phyloP scores from a whole-genome alignment of 2,113 vertebrate species.

The Saccopteryx leptura region DNA sequence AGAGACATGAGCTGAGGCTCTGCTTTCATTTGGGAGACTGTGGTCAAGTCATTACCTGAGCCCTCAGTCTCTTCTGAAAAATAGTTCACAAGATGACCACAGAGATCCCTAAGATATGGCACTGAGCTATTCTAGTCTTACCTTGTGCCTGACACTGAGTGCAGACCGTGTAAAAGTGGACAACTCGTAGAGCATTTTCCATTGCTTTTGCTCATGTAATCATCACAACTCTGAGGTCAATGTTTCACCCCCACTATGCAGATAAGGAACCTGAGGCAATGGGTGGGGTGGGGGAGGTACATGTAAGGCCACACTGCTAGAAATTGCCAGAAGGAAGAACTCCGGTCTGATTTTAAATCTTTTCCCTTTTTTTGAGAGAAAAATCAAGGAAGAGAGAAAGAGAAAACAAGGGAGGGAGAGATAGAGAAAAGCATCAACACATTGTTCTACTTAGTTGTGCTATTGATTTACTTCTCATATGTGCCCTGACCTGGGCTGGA shows the following conservation, averaged over 20 bases:
- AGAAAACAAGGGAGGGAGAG: too few relatives aligned
- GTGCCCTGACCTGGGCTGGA: too few relatives aligned
- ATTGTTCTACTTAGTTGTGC: too few relatives aligned
- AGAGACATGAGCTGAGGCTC: neutral
- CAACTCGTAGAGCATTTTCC: accelerated
- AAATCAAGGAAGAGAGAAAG: too few relatives aligned
- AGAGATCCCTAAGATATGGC: neutral
- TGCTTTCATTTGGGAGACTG: accelerated
- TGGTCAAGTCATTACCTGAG: neutral
- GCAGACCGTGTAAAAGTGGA: neutral
- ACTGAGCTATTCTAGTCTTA: accelerated
- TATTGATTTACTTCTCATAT: too few relatives aligned
- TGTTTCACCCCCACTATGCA: neutral
- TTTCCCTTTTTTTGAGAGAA: too few relatives aligned
- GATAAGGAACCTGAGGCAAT: neutral
- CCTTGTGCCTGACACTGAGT: neutral
- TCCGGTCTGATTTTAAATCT: neutral
- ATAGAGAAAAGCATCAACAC: too few relatives aligned
- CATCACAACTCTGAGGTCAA: neutral
- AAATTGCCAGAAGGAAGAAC: too few relatives aligned
- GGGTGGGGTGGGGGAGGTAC: neutral
- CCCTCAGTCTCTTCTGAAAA: neutral
- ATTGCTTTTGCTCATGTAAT: accelerated
- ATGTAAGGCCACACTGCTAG: neutral
- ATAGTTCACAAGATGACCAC: too few relatives aligned